These are phyloP conservation scores for Choloepus hoffmanni DNA, from an alignment of 2,113 vertebrate species.

Conservation along the genomic window DNA sequence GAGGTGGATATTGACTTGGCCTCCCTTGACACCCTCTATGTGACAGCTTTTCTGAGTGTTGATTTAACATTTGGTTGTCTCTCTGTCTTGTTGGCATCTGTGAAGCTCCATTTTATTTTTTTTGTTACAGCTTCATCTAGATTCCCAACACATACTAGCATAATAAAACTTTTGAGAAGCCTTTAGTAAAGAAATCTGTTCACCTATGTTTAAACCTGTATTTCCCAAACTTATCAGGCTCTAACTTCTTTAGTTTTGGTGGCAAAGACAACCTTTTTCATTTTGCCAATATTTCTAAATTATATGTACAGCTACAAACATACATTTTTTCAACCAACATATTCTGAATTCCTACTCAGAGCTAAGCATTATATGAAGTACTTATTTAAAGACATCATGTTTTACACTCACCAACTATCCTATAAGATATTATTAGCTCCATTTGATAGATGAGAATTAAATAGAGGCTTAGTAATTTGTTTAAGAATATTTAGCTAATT, in stretches of 20 bases:
- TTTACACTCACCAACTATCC: neutral
- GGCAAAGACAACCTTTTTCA: neutral
- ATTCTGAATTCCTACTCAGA: neutral
- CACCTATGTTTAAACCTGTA: neutral
- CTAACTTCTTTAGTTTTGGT: neutral
- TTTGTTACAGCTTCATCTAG: neutral
- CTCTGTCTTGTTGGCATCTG: neutral
- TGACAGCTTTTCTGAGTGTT: neutral
- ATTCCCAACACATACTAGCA: neutral
- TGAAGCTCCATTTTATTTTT: neutral
- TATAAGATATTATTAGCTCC: neutral
- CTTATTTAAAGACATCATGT: neutral
- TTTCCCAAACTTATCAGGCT: neutral
- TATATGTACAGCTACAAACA: neutral
- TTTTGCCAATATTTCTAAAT: neutral
- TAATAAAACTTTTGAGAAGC: neutral
- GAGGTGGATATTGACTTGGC: neutral
- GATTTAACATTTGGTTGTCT: neutral
- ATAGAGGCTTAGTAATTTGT: neutral
- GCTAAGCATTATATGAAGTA: neutral
- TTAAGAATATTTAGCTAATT: slow-evolving; percentile 1
- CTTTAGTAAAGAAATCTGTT: slow-evolving; percentile 38
- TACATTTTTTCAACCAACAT: neutral
- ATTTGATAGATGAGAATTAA: neutral
- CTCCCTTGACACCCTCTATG: neutral